These are phyloP conservation scores for Helicoverpa armigera DNA, from an alignment of 1,140 invertebrate genomes.

Conservation along the genomic window DNA sequence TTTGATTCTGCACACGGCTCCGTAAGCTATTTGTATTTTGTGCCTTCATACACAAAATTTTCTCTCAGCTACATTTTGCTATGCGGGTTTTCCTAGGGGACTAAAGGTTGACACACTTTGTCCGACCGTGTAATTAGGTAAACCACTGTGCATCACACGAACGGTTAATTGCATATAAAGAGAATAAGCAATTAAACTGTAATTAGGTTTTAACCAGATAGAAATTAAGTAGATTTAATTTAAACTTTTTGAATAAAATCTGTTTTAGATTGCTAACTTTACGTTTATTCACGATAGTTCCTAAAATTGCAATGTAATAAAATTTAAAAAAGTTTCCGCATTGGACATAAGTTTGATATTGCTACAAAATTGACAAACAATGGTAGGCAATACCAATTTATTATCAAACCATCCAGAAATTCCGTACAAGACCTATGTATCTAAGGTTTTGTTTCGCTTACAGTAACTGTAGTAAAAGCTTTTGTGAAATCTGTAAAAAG, in stretches of 20 bases:
- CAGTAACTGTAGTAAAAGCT: no score
- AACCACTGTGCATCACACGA: constrained; percentile 31
- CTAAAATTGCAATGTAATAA: no score
- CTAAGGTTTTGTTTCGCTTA: no score
- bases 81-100: constrained; percentile 11
- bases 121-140: constrained; percentile 24
- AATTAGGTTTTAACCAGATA: constrained; percentile 24
- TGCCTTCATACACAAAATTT: background rate
- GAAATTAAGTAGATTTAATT: constrained; percentile 14
- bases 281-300: background rate
- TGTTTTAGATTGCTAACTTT: background rate
- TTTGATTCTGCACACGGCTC: background rate
- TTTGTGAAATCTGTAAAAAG: no score
- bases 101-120: constrained; percentile 5
- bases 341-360: no score
- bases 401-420: no score
- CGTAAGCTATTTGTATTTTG: background rate
- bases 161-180: constrained; percentile 19
- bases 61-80: background rate
- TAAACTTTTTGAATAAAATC: background rate
- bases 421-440: no score
- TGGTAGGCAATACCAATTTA: no score
- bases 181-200: constrained; percentile 26
- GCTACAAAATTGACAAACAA: no score
- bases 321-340: no score